A percentile compares a stretch with the other conserved stretches of the same genome.
Conservation (phyloP, 2,113 vertebrate species). For the Dascyllus trimaculatus region DNA sequence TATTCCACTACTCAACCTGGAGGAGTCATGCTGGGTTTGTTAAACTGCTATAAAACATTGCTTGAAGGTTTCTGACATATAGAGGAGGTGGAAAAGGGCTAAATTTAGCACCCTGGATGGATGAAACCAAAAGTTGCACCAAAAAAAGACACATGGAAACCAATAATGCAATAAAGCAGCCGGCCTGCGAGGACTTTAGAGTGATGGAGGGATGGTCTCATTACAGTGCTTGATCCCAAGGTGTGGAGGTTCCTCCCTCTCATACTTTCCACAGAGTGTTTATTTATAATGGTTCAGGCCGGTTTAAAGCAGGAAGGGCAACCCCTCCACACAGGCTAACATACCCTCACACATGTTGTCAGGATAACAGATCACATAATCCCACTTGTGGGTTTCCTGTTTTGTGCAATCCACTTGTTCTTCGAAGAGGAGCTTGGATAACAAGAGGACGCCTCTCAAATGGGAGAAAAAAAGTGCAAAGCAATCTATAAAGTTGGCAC, state of each 20-base stretch:
- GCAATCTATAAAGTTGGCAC: not conserved
- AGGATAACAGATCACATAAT: slow-evolving; percentile 40
- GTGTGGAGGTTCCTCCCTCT: slow-evolving; percentile 21
- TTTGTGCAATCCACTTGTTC: slow-evolving; percentile 52
- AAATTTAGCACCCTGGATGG: slow-evolving; percentile 40
- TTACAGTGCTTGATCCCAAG: slow-evolving; percentile 19
- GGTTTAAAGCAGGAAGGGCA: slow-evolving; percentile 70
- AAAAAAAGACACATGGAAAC: slow-evolving; percentile 49
- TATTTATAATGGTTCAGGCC: slow-evolving; percentile 64
- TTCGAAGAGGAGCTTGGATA: not conserved
- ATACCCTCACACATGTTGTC: slow-evolving; percentile 50
- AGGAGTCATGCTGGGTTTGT: slow-evolving; percentile 50
- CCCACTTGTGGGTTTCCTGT: slow-evolving; percentile 49
- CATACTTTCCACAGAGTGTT: slow-evolving; percentile 65
- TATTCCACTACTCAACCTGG: slow-evolving; percentile 50
- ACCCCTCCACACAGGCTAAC: slow-evolving; percentile 56
- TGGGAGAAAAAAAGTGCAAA: not conserved
- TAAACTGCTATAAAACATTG: slow-evolving; percentile 48
- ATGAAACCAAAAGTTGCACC: slow-evolving; percentile 22
- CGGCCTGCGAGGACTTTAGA: slow-evolving; percentile 4
- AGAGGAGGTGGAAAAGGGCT: slow-evolving; percentile 33
- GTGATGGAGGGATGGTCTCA: slow-evolving; percentile 26
- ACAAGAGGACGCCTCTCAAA: slow-evolving; percentile 1
- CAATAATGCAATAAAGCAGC: slow-evolving; percentile 20
- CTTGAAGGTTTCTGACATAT: slow-evolving; percentile 36